A percentile compares a stretch with the other conserved stretches of the same genome.
These are phyloP conservation scores for Microplitis manilae DNA, from an alignment of 2,888 invertebrate genomes.

Conservation along the genomic window DNA sequence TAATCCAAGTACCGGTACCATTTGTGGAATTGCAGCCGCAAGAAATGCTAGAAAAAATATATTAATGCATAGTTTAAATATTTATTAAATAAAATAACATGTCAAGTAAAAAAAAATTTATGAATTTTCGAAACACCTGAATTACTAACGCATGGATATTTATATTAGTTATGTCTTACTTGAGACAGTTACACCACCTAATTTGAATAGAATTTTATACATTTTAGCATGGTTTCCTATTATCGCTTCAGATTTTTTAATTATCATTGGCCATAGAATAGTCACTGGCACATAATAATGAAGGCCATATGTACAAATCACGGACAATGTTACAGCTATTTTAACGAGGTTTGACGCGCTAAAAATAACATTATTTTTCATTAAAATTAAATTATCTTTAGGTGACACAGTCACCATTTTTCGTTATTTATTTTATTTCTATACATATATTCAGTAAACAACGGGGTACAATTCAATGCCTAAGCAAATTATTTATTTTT, in stretches of 20 bases:
- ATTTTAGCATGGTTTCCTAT: conserved; percentile 60
- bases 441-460: no score
- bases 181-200: conserved; percentile 57
- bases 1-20: conserved; percentile 75
- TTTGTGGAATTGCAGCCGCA: conserved; percentile 74
- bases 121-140: conserved; percentile 17
- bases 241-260: background rate
- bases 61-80: background rate
- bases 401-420: background rate
- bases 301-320: conserved; percentile 77
- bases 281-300: conserved; percentile 79
- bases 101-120: background rate
- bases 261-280: conserved; percentile 76
- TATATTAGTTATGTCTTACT: conserved; percentile 54
- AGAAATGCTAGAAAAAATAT: conserved; percentile 68
- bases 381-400: background rate
- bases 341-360: conserved; percentile 73
- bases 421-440: background rate
- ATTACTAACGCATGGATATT: background rate
- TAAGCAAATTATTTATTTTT: no score
- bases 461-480: no score
- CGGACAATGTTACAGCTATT: conserved; percentile 75
- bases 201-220: conserved; percentile 60
- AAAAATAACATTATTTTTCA: conserved; percentile 19
- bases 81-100: background rate